Conservation (phyloP, 37 sponge, comb jelly and placozoan genomes). For the Oopsacas minuta region DNA sequence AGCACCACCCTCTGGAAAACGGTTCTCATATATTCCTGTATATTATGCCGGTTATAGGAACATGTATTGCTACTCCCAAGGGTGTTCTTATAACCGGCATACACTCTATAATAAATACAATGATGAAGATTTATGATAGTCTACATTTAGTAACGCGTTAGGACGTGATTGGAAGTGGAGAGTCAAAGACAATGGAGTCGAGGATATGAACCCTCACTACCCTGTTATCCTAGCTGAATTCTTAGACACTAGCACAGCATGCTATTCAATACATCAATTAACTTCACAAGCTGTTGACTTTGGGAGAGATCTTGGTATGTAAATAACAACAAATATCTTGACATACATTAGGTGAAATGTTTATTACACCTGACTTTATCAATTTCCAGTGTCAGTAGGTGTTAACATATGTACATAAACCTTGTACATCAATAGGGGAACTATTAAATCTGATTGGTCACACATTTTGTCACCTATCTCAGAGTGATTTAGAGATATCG, state of each 20-base stretch:
- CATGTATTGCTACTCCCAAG: not conserved
- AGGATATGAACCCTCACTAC: not conserved
- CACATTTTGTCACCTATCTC: no score
- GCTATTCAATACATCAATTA: constrained; percentile 70
- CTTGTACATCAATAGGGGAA: no score
- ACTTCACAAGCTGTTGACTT: not conserved
- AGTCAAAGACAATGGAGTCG: not conserved
- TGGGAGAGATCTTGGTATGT: constrained; percentile 9
- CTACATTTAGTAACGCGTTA: not conserved
- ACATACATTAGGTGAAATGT: no score
- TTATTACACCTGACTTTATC: no score
- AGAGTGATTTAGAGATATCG: no score
- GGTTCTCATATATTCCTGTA: no score
- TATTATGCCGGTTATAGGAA: not conserved
- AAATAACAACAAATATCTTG: not conserved
- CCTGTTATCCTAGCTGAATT: constrained; percentile 61
- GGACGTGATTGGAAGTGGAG: constrained; percentile 18
- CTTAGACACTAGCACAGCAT: constrained; percentile 63
- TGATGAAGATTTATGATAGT: not conserved
- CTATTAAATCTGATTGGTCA: no score
- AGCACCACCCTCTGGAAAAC: no score
- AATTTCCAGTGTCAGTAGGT: no score
- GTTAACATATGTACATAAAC: no score
- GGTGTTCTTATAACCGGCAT: not conserved
- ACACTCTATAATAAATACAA: not conserved